Evolutionary conservation across 2,797 vertebrate species (phyloP), one percentile per base, ranked within the genome.

Genomic region (Ataeniobius toweri): DNA sequence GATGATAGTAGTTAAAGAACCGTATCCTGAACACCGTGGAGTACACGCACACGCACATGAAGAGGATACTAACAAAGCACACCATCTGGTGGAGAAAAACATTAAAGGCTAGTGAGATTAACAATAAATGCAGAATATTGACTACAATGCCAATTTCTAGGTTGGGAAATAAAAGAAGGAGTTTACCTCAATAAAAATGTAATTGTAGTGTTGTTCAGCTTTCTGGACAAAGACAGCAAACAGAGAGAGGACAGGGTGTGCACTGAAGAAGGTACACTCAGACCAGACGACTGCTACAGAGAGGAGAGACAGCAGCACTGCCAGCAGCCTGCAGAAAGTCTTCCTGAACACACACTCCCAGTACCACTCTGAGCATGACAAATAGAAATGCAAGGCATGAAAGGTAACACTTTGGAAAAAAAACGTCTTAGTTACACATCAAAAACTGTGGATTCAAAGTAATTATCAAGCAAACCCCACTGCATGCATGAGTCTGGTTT

Each of bases 231-330:
- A 97, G 85, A 99, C 93, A 0, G 97, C 98, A 73, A 98, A 98
- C 53, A 99, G 94, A 0, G 98, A 99, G 5, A 99, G 93, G 86
- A 98, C 96, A 0, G 97, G 98, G 0, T 81, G 92, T 14, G 96
- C 96, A 92, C 97, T 99, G 94, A 99, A 99, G 95, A 99, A 99
- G 0, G 98, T 98, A 91, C 98, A 98, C 83, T 99, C 98, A 0
- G 98, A 99, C 98, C 98, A 99, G 51, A 99, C 97, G 18, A 99
- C 97, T 10, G 96, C 94, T 82, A 95, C 94, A 0, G 98, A 98
- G 83, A 99, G 96, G 0, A 94, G 80, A 26, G 95, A 95, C 86
- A 99, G 92, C 51, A 96, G 79, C 89, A 97, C 83, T 0, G 97
- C 97, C 89, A 98, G 94, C 74, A 96, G 89, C 74, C 95, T 96